phyloP scores from a whole-genome alignment of 2,888 invertebrate genomes.

The Orthonevra nobilis region DNA sequence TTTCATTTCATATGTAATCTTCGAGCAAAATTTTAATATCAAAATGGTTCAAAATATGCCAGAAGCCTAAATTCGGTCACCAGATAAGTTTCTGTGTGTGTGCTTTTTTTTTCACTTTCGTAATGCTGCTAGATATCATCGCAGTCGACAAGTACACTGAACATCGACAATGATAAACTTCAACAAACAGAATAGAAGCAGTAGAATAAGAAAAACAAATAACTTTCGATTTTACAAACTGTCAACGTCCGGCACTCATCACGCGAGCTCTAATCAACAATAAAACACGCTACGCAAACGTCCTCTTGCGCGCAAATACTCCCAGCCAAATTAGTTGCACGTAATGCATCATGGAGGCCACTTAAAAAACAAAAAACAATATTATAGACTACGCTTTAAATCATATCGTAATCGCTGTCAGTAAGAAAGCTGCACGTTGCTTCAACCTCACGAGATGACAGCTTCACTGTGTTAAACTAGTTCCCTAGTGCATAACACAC shows the following conservation, averaged over 20 bases:
- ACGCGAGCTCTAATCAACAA: conserved; percentile 6
- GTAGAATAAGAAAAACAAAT: neutral
- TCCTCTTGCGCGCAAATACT: neutral
- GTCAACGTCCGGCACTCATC: conserved; percentile 7
- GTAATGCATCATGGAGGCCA: neutral
- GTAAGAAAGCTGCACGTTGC: conserved; percentile 24
- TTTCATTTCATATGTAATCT: no score
- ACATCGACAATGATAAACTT: neutral
- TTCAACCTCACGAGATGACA: conserved; percentile 58
- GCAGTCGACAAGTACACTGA: no score
- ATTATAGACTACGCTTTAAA: no score
- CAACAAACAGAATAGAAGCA: neutral
- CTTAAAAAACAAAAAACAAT: no score
- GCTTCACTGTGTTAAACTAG: conserved; percentile 63
- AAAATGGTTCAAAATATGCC: no score
- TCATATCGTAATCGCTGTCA: conserved; percentile 25
- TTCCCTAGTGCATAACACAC: conserved; percentile 48
- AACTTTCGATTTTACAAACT: conserved; percentile 4
- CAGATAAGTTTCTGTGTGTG: no score
- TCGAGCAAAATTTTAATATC: no score
- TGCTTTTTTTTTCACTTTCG: no score
- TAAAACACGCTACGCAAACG: neutral
- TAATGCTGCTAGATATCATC: no score
- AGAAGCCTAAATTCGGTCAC: no score
- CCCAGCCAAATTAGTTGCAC: neutral